These are phyloP conservation scores for Celastrina argiolus DNA, from an alignment of 2,888 invertebrate species.

Conservation along the genomic window DNA sequence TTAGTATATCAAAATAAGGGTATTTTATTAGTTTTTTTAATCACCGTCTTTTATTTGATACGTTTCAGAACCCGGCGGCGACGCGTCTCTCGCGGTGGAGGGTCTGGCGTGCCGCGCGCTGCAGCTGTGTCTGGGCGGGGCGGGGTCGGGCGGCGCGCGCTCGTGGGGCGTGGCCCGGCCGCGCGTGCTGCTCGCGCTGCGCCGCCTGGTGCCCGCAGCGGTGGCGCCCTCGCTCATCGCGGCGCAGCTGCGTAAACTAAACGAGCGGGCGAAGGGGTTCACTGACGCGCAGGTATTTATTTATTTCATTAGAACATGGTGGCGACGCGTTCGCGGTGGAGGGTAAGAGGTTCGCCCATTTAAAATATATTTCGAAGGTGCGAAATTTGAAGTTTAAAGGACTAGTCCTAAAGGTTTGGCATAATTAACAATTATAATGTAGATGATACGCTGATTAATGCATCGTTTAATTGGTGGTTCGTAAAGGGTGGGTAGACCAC, in stretches of 20 bases:
- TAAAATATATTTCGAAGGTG: no score
- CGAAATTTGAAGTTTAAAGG: no score
- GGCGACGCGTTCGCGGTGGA: no score
- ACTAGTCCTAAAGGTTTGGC: no score
- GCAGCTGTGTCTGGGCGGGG: slow-evolving; percentile 80
- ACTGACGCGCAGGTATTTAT: slow-evolving; percentile 31
- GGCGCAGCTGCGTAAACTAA: slow-evolving; percentile 80
- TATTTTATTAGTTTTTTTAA: no score
- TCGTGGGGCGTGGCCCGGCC: slow-evolving; percentile 79
- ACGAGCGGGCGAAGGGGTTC: slow-evolving; percentile 27
- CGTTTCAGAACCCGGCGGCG: slow-evolving; percentile 25
- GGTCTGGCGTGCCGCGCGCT: slow-evolving; percentile 82
- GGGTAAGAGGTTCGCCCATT: no score
- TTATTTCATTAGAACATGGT: no score
- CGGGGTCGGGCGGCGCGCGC: slow-evolving; percentile 68
- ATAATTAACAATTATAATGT: no score
- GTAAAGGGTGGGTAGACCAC: no score
- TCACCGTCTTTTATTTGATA: neutral
- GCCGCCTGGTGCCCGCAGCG: slow-evolving; percentile 71
- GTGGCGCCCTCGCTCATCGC: slow-evolving; percentile 73
- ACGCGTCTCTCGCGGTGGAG: slow-evolving; percentile 45
- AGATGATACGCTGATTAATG: no score
- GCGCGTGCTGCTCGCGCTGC: slow-evolving; percentile 84
- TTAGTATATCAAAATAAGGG: no score
- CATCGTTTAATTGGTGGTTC: no score